Evolutionary conservation across 1,140 invertebrate genomes (phyloP).

Genomic region (Conopomorpha cramerella): DNA sequence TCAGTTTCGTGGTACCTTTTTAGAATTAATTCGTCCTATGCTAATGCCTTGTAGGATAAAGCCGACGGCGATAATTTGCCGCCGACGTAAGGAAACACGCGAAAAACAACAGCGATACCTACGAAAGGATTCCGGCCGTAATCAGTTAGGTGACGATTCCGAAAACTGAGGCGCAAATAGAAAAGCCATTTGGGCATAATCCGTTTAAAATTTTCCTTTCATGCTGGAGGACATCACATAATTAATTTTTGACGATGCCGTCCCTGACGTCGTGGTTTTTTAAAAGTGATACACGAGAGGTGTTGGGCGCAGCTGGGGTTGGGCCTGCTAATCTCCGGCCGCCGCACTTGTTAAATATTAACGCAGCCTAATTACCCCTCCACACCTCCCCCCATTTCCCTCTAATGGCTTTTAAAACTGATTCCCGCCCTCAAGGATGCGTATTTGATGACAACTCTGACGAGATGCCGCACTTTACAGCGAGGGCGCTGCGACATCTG

Average conservation of each 20-base stretch:
- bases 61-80: no score
- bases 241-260: constrained; percentile 50
- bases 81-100: no score
- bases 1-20: background rate
- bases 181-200: constrained; percentile 26
- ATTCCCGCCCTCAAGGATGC: constrained; percentile 53
- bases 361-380: constrained; percentile 52
- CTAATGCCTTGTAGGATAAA: background rate
- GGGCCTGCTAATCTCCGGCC: constrained; percentile 38
- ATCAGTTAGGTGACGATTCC: no score
- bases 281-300: constrained; percentile 27
- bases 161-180: no score
- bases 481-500: no score
- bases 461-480: no score
- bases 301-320: constrained; percentile 34
- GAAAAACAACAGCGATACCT: no score
- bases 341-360: constrained; percentile 59
- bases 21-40: background rate
- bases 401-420: constrained; percentile 60
- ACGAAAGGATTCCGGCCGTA: no score
- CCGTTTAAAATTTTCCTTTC: constrained; percentile 21
- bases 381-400: constrained; percentile 21
- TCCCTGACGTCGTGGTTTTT: constrained; percentile 41
- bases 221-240: constrained; percentile 21
- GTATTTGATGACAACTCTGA: constrained; percentile 58